Evolutionary conservation across 2,113 vertebrate genomes (phyloP).

Genomic region (Abramis brama): DNA sequence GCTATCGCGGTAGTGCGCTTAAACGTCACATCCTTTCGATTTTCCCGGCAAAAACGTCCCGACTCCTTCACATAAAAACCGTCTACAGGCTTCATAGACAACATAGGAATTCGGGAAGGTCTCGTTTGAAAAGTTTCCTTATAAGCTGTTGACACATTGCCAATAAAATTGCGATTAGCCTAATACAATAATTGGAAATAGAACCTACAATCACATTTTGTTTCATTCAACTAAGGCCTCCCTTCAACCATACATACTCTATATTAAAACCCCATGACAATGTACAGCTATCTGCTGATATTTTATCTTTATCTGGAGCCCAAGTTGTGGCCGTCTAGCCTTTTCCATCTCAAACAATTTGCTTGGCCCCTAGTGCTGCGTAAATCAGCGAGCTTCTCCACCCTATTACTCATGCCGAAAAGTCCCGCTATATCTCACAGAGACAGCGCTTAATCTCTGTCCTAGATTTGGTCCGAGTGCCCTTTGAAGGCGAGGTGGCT

Average conservation of each 20-base stretch:
- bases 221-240: conserved; percentile 24
- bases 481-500: conserved; percentile 73
- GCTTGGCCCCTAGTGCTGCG: conserved; percentile 52
- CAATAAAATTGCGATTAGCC: too few species aligned
- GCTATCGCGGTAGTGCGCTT: too few species aligned
- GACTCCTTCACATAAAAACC: too few species aligned
- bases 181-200: background rate
- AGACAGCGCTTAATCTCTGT: conserved; percentile 61
- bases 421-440: conserved; percentile 61
- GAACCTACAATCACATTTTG: background rate
- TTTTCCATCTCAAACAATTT: conserved; percentile 55
- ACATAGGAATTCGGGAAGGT: too few species aligned
- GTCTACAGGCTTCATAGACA: too few species aligned
- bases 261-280: conserved; percentile 31
- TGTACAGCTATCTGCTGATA: conserved; percentile 46
- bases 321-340: conserved; percentile 25
- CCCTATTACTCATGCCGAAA: conserved; percentile 60
- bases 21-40: too few species aligned
- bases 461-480: conserved; percentile 59
- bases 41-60: too few species aligned
- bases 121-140: too few species aligned
- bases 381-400: conserved; percentile 58
- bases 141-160: too few species aligned
- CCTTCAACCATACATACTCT: conserved; percentile 33
- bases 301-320: conserved; percentile 49